Evolutionary conservation across 2,113 vertebrate genomes (phyloP), one percentile per base, ranked within the genome.

Genomic region (Boulengeromyrus knoepffleri): DNA sequence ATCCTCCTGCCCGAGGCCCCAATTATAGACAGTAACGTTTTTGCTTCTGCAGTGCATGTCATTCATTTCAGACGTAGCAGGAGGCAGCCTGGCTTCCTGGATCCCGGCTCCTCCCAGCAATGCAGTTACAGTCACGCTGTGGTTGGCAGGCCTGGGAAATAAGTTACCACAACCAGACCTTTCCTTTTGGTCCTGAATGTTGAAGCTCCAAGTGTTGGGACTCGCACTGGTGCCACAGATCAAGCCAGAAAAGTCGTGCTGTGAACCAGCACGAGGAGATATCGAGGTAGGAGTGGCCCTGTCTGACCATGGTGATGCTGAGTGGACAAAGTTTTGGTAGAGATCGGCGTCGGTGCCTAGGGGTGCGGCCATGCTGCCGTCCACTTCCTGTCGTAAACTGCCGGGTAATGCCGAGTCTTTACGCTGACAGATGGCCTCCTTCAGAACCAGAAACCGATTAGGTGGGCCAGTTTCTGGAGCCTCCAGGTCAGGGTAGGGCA

Each of bases 271-370:
- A 31, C 3, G 3, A 0, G 94, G 86, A 89, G 95, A 89, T 12
- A 87, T 91, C 88, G n/a, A 50, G 49, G n/a, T 31, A 8, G 10
- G 24, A 3, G 85, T 21, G 13, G 50, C 19, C 47, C 31, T 13
- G 13, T 31, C 49, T 21, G 50, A 1, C 85, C 50, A 39, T 53
- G 45, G 86, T 1, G 70, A 87, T 87, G 85, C 50, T 4, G 95
- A 93, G 91, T 94, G 92, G 90, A 96, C 92, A 77, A 97, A 96
- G 62, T 95, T 96, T 91, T 97, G 96, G 90, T 96, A 94, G 89
- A 96, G 95, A 90, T 96, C 94, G 56, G 96, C 93, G 39, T 90
- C 96, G 2, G 97, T 95, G 15, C 95, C 93, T 88, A 85, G 96
- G 90, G 92, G 93, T n/a, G 91, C 90, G 90, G 90, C 92, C 2